Evolutionary conservation across 2,888 invertebrate genomes (phyloP).

Genomic region (Noctuana brunneofusca): DNA sequence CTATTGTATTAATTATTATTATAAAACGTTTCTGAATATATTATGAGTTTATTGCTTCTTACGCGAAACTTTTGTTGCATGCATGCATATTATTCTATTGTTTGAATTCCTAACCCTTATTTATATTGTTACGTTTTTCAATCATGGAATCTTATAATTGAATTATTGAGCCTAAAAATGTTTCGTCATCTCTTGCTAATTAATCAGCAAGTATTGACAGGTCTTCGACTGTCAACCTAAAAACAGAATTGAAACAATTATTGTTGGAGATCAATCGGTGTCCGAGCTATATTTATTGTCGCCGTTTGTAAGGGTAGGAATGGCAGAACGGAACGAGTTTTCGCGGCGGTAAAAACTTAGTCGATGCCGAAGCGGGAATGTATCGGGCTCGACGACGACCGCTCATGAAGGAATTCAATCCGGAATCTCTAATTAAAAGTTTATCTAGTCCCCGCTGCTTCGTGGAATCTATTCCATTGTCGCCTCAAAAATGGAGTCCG

Average conservation of each 20-base stretch:
- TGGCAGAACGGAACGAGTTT: conserved; percentile 67
- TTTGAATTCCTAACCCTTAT: conserved; percentile 19
- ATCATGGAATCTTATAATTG: conserved; percentile 19
- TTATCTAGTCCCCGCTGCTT: conserved; percentile 64
- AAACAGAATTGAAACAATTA: conserved; percentile 44
- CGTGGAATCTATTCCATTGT: conserved; percentile 40
- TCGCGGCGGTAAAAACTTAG: conserved; percentile 69
- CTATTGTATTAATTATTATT: conserved; percentile 16
- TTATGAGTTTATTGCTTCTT: not conserved
- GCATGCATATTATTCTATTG: conserved; percentile 6
- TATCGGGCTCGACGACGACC: conserved; percentile 61
- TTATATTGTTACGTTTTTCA: conserved; percentile 14
- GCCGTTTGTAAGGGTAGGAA: conserved; percentile 61
- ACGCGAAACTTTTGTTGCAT: not conserved
- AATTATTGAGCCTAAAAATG: conserved; percentile 26
- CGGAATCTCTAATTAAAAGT: conserved; percentile 82
- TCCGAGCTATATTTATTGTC: conserved; percentile 65
- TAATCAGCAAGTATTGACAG: conserved; percentile 25
- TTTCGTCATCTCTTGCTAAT: conserved; percentile 26
- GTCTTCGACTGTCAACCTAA: conserved; percentile 24
- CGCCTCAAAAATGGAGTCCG: conserved; percentile 33
- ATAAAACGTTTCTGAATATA: conserved; percentile 5
- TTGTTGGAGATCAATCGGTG: conserved; percentile 58
- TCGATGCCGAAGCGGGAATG: conserved; percentile 74
- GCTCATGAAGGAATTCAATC: conserved; percentile 71